Evolutionary conservation across 2,888 invertebrate genomes (phyloP).

Genomic region (Tipula lateralis): DNA sequence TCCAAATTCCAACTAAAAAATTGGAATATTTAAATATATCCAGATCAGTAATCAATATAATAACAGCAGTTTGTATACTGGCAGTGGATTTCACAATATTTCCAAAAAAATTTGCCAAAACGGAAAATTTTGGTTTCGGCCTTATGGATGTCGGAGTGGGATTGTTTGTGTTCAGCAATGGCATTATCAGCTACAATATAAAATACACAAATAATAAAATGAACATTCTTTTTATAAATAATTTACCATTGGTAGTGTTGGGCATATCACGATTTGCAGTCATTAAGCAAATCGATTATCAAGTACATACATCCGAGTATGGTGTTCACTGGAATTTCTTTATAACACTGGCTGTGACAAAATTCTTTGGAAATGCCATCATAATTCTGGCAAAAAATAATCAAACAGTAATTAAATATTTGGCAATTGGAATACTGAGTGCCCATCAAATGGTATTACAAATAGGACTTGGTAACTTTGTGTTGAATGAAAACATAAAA

Average conservation of each 20-base stretch:
- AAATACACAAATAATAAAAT: constrained; percentile 36
- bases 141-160: constrained; percentile 97
- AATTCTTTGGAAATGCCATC: constrained; percentile 60
- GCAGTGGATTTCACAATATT: constrained; percentile 91
- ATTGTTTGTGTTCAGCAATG: constrained; percentile 76
- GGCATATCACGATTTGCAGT: constrained; percentile 61
- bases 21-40: constrained; percentile 59
- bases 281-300: constrained; percentile 66
- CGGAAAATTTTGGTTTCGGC: constrained; percentile 76
- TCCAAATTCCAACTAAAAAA: constrained; percentile 39
- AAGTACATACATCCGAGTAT: constrained; percentile 87
- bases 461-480: constrained; percentile 63
- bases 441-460: constrained; percentile 64
- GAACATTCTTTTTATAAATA: constrained; percentile 39
- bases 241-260: constrained; percentile 52
- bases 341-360: constrained; percentile 81
- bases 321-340: constrained; percentile 99
- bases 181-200: constrained; percentile 53
- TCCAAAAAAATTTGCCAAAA: constrained; percentile 82
- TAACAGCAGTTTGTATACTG: constrained; percentile 77
- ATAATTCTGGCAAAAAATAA: constrained; percentile 39
- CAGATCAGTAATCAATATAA: constrained; percentile 64
- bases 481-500: constrained; percentile 55
- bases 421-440: constrained; percentile 54
- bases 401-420: constrained; percentile 52